Base-by-base conservation (phyloP, 2,113 vertebrate species). In the Xenotilapia caudafasciata region DNA sequence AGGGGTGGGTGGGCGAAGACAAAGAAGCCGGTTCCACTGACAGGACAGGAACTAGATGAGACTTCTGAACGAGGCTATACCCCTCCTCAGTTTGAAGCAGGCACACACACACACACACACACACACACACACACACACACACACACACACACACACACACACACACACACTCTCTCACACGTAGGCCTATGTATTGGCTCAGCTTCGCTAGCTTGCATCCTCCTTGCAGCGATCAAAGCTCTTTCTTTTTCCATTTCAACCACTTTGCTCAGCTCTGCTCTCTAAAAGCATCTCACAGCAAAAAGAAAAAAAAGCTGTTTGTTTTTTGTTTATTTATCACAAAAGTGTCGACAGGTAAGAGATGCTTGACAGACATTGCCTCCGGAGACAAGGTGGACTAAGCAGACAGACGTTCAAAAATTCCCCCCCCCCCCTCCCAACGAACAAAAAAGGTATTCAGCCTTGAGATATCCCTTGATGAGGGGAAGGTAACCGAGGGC, bases 31-130 rank as follows among this genome's bases (percentile, higher is more conserved):
- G 83, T 88, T 94, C 84, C 89, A 56, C 68, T 33, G 7, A 79
- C 83, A 56, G 83, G 42, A 89, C 89, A 94, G 93, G 90, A 95
- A 94, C 85, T 92, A 89, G 55, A 89, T 75, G 80, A 94, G 87
- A 95, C 93, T 88, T 86, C 84, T 77, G 90, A 92, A n/a, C 84
- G 60, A 65, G 42, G 60, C 88, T 91, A 79, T 55, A 49, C 60
- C 28, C 40, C 75, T 62, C 15, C 33, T 75, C 28, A 47, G 45
- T 47, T 65, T 56, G 60, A 7, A 60, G 21, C 19, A 31, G 6
- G 33, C 47, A 33, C 80, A 9, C 62, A 10, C 45, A 2, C 56
- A 4, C 2, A 9, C 56, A 9, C 6, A 13, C 21, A 55, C 42
- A 26, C 40, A 26, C 11, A 82, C 51, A 9, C 56, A 9, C 6